Conservation (phyloP, 2,888 invertebrate genomes). For the Aphrophora alni region DNA sequence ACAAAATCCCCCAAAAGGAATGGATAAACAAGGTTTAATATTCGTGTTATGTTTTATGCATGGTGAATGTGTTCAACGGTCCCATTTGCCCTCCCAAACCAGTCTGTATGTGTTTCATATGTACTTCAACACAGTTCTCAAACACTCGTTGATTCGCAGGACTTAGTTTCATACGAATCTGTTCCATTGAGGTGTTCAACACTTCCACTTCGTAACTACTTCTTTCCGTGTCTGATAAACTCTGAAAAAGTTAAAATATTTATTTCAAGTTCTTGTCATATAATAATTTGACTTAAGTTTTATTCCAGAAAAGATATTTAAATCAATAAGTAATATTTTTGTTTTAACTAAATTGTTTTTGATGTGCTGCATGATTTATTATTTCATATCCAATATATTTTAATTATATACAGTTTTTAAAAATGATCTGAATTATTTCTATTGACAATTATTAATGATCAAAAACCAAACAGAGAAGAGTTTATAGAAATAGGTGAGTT, state of each 20-base stretch:
- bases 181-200: conserved; percentile 88
- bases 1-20: not conserved
- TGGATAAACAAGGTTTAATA: not conserved
- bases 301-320: too few species aligned
- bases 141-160: conserved; percentile 78
- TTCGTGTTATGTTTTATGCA: not conserved
- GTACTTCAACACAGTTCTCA: conserved; percentile 88
- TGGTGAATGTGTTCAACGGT: not conserved
- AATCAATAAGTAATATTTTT: too few species aligned
- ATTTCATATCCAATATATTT: too few species aligned
- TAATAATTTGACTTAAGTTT: too few species aligned
- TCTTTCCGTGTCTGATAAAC: conserved; percentile 77
- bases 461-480: too few species aligned
- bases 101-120: conserved; percentile 52
- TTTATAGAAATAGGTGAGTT: too few species aligned
- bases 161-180: conserved; percentile 81
- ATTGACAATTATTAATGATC: too few species aligned
- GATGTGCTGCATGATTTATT: too few species aligned
- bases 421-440: too few species aligned
- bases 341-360: too few species aligned
- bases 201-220: conserved; percentile 91
- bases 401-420: too few species aligned
- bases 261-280: too few species aligned
- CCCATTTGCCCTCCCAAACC: conserved; percentile 44
- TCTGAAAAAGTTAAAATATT: conserved; percentile 55